A percentile compares a stretch with the other conserved stretches of the same genome.
Evolutionary conservation across 2,797 vertebrate species (phyloP).

Genomic region (Hylomyscus alleni): DNA sequence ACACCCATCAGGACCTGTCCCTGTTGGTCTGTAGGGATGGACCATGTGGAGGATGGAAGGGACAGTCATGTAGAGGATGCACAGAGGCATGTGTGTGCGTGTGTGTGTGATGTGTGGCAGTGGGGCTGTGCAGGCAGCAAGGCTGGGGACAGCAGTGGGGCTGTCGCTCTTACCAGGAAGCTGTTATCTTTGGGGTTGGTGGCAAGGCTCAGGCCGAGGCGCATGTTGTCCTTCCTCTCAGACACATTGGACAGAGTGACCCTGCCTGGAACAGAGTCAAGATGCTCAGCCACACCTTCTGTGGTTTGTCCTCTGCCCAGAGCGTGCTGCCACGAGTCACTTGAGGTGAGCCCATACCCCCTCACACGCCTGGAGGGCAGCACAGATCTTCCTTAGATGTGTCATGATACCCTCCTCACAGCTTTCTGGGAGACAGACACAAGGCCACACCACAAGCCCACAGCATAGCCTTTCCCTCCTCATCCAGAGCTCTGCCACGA

Average conservation of each 20-base stretch:
- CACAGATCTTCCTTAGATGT: background rate
- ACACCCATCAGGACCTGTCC: background rate
- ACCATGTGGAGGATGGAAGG: no score
- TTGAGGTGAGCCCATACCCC: background rate
- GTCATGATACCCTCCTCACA: background rate
- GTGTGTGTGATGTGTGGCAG: background rate
- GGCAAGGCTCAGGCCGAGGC: constrained; percentile 96
- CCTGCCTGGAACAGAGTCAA: constrained; percentile 92
- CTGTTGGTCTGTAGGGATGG: background rate
- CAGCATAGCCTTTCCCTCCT: background rate
- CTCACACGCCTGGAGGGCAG: background rate
- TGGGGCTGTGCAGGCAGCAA: background rate
- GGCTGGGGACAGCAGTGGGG: background rate
- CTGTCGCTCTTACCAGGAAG: constrained; percentile 94
- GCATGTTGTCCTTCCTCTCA: constrained; percentile 99
- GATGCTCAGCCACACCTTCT: background rate
- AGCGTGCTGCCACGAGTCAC: rapidly evolving
- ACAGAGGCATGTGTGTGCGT: background rate
- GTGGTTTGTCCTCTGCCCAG: rapidly evolving
- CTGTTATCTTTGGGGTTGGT: constrained; percentile 97
- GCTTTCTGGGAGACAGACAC: background rate
- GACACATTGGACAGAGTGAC: constrained; percentile 99
- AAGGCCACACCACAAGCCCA: background rate
- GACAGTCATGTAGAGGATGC: rapidly evolving
- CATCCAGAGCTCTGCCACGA: background rate